Base-by-base conservation (phyloP, 2,113 vertebrate genomes). In the Mola mola region DNA sequence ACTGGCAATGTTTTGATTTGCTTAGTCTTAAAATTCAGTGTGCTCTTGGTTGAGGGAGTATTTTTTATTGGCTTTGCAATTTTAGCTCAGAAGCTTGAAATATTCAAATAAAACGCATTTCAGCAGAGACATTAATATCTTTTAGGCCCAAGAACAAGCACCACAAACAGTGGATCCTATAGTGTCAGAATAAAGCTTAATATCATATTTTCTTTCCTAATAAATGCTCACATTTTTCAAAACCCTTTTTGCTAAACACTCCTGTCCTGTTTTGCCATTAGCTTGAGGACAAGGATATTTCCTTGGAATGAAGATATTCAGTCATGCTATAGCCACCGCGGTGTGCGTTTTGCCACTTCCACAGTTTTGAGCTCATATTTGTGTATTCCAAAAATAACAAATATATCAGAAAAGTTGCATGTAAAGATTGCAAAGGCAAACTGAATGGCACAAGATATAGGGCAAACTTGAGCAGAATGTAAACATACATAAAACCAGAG, bases 401-500 rank as follows among this genome's bases (percentile, higher is more conserved):
- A n/a, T n/a, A n/a, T n/a, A n/a, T n/a, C n/a, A n/a, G n/a, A n/a
- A n/a, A n/a, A n/a, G n/a, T n/a, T n/a, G n/a, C n/a, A n/a, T n/a
- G n/a, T n/a, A n/a, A n/a, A n/a, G n/a, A n/a, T n/a, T n/a, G n/a
- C n/a, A n/a, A n/a, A n/a, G n/a, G n/a, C n/a, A n/a, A n/a, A n/a
- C n/a, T n/a, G n/a, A n/a, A n/a, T n/a, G n/a, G n/a, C n/a, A n/a
- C n/a, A n/a, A n/a, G n/a, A n/a, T n/a, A n/a, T n/a, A n/a, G n/a
- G n/a, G n/a, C n/a, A n/a, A 62, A 34, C 28, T 47, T 16, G 11
- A 1, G 20, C 28, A 22, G 40, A 49, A 26, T 5, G 3, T 15
- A 9, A 22, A 38, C 15, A 8, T 22, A 25, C 17, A 50, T 1
- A 16, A 53, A 40, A 69, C 47, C 31, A 56, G 16, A 72, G 63